Evolutionary conservation across 1,140 invertebrate species (phyloP), one percentile per base, ranked within the genome.

Genomic region (Ooceraea biroi): DNA sequence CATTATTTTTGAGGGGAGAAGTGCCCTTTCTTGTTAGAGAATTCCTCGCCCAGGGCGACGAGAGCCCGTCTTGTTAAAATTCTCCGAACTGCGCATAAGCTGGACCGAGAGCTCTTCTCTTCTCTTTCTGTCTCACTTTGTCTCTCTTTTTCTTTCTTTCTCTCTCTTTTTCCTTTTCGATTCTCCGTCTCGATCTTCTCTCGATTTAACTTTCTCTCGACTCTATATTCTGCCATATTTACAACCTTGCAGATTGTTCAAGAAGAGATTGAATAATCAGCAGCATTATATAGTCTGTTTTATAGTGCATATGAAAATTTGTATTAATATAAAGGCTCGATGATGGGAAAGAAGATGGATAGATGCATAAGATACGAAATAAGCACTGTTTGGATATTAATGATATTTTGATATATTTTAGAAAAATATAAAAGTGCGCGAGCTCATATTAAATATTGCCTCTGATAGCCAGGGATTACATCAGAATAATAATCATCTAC

Each of bases 51-150:
- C 69, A 86, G 71, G 90, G 91, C 91, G 87, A 90, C 85, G 83
- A 84, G 86, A 87, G 55, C 48, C 84, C 86, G 88, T 89, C 91
- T 92, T 91, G 91, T 92, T 92, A 92, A 92, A 92, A 92, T 92
- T 92, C 91, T 91, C 88, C 87, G 82, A 91, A 91, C 86, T 88
- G 85, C 85, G 72, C 86, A 87, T 84, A 88, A 87, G 69, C 73
- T n/a, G 65, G 61, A 76, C 84, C 69, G 66, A 57, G 71, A 57
- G 48, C n/a, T 25, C 17, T 25, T 14, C 30, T 25, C 14, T 19
- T n/a, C 22, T 17, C 19, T 12, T 36, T 44, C 63, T 11, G 12
- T 46, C 12, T 60, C 8, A 19, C 36, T 71, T 22, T 69, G 58
- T 55, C 46, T 50, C 66, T 36, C 36, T 36, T 7, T 36, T 7